Evolutionary conservation across 1,140 invertebrate genomes (phyloP), one percentile per base, ranked within the genome.

Genomic region (Berghia stephanieae): DNA sequence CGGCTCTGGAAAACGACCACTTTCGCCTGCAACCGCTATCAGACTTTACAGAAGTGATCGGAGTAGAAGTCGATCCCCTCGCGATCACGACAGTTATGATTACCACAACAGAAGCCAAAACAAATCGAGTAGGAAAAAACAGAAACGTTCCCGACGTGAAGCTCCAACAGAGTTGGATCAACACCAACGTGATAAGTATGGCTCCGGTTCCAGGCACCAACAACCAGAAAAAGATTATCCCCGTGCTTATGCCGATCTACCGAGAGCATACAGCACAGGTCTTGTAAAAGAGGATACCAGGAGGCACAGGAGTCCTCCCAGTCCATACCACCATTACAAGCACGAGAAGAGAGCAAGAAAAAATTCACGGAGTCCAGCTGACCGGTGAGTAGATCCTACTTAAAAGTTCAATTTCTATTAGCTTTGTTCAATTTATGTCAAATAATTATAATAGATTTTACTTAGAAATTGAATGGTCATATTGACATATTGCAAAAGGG

Each of bases 11-110:
- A 80, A 80, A 42, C 71, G 78, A 52, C 70, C 74, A 63, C 79
- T 79, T 40, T 87, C 87, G 5, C 87, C 87, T 18, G 84, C 81
- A 24, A 83, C 85, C 46, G 81, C 82, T 21, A 79, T 85, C n/a
- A 38, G 86, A 49, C 75, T 79, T 27, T 87, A 88, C 72, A 67
- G 80, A 31, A 80, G 81, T 71, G 82, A 81, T 38, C 71, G 83
- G 63, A 86, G 86, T 78, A 81, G 80, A 70, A 85, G 85, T 70
- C 82, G 81, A 43, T 86, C 84, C 36, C 85, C 82, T 70, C 60
- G 81, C 75, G 79, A 66, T 80, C 78, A 49, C 69, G 55, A 73
- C 70, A 75, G 18, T n/a, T n/a, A n/a, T n/a, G n/a, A n/a, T n/a
- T n/a, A n/a, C n/a, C n/a, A n/a, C n/a, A n/a, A n/a, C n/a, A n/a